Base-by-base conservation (phyloP, 2,113 vertebrate species). In the Neotoma lepida region DNA sequence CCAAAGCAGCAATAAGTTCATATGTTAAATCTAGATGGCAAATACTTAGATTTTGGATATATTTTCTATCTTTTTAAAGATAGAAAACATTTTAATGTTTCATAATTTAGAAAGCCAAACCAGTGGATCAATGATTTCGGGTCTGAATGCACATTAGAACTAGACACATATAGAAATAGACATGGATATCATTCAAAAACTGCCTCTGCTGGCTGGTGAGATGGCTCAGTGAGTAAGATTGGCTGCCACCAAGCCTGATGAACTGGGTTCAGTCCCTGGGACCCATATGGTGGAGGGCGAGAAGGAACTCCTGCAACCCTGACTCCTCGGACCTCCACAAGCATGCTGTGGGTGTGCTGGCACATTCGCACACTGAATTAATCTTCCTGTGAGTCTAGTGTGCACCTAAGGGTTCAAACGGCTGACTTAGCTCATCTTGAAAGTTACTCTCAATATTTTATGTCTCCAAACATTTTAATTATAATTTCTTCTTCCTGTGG, bases 391-490 rank as follows among this genome's bases (percentile, higher is more conserved):
- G 54, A 63, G 78, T 93, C 33, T 56, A 56, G 39, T 2, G 5
- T 82, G 35, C 24, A 80, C 22, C 12, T 15, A 6, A 44, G 30
- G 6, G n/a, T 41, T 28, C 86, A 81, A 90, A 91, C 10, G 20
- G 28, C 30, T 58, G 68, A 89, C 61, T 81, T 44, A 20, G 58
- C 89, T 64, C 26, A 82, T 44, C 46, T 66, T 44, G 28, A 64
- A 89, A 58, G 3, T 93, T 86, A 73, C 61, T 91, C 90, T 76
- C 66, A 61, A 39, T 51, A 82, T 56, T 88, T 85, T 90, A 13
- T 54, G 9, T 93, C 81, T 80, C 30, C 92, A 93, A 94, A 61
- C 3, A 46, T 91, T 92, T 78, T 61, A 71, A 81, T 66, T 51
- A 18, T 17, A 84, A 80, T 22, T 56, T 4, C 81, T 92, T 89